A percentile compares a stretch with the other conserved stretches of the same genome.
phyloP scores from a whole-genome alignment of 2,888 invertebrate species.

The Pterostichus madidus region DNA sequence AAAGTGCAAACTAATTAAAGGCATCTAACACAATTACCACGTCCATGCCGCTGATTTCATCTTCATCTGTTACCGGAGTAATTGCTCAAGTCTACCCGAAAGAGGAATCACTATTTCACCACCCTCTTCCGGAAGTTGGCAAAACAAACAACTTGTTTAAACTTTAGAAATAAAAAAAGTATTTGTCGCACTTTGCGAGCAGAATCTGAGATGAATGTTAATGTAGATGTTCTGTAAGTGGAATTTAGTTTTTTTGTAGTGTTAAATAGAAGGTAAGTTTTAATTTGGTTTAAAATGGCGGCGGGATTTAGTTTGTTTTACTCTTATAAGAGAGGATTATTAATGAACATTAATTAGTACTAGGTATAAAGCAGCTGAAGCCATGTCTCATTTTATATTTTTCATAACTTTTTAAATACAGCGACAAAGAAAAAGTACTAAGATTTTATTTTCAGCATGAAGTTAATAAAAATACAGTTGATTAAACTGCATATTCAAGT shows the following conservation, averaged over 20 bases:
- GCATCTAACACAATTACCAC: conserved; percentile 23
- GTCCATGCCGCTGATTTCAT: conserved; percentile 9
- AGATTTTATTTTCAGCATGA: too few species aligned
- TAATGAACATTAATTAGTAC: too few species aligned
- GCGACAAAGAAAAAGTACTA: too few species aligned
- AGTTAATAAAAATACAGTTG: too few species aligned
- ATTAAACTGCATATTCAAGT: too few species aligned
- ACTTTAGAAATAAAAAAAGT: background rate
- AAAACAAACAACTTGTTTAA: conserved; percentile 10
- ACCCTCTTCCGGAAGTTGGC: background rate
- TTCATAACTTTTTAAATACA: too few species aligned
- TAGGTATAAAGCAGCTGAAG: too few species aligned
- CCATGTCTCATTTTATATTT: too few species aligned
- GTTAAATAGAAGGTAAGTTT: background rate
- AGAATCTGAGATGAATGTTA: background rate
- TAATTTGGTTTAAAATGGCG: background rate
- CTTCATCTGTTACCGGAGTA: conserved; percentile 27
- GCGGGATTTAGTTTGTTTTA: too few species aligned
- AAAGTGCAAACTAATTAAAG: conserved; percentile 13
- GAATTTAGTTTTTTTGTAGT: background rate
- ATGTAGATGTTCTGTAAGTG: background rate
- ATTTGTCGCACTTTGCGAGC: background rate
- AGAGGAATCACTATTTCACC: background rate
- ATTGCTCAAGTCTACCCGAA: background rate
- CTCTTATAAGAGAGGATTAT: too few species aligned